Conservation (phyloP, 1,140 invertebrate genomes). For the Pentalonia nigronervosa region DNA sequence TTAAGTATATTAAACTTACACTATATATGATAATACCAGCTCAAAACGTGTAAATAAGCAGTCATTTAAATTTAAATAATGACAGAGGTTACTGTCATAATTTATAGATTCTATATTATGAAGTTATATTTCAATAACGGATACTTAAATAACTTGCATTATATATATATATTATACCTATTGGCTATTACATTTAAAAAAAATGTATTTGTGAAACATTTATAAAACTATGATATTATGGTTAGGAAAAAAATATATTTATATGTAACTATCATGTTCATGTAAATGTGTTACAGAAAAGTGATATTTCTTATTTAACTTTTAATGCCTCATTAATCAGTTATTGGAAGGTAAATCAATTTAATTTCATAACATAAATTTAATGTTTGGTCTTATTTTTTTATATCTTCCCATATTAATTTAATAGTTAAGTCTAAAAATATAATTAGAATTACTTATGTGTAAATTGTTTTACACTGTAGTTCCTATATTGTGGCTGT, state of each 20-base stretch:
- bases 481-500: not conserved
- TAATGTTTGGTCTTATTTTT: too few species aligned
- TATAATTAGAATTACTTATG: not conserved
- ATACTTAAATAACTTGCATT: not conserved
- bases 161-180: not conserved
- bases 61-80: not conserved
- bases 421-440: not conserved
- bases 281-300: not conserved
- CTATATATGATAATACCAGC: not conserved
- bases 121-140: too few species aligned
- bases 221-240: not conserved
- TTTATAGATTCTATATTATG: not conserved
- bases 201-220: not conserved
- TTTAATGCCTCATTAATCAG: not conserved
- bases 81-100: not conserved
- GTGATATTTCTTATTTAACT: not conserved
- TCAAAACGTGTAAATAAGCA: not conserved
- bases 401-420: not conserved
- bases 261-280: not conserved
- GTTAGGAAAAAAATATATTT: not conserved
- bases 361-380: not conserved
- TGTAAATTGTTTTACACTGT: not conserved
- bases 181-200: not conserved
- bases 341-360: not conserved
- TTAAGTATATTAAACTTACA: not conserved